A percentile compares a stretch with the other conserved stretches of the same genome.
Conservation (phyloP, 2,888 invertebrate genomes). For the Elgonia sp. region DNA sequence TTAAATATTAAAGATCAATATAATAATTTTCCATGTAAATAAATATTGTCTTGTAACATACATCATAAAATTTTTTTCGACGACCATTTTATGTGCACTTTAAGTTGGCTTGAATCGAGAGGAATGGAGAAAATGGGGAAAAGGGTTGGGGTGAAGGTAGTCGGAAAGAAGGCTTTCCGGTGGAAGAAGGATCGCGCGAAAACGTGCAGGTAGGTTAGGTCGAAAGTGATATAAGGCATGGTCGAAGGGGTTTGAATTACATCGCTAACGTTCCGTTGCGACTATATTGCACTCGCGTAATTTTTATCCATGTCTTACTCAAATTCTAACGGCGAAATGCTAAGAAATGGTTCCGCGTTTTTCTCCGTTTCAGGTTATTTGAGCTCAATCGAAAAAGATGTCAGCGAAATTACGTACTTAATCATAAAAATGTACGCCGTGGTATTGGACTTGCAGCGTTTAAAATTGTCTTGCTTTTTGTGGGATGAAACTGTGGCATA, state of each 20-base stretch:
- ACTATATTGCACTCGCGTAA: slow-evolving; percentile 66
- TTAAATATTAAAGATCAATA: slow-evolving; percentile 47
- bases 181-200: slow-evolving; percentile 69
- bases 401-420: slow-evolving; percentile 69
- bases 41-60: slow-evolving; percentile 6
- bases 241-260: slow-evolving; percentile 74
- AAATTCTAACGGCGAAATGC: slow-evolving; percentile 66
- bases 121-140: background rate
- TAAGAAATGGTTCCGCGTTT: slow-evolving; percentile 51
- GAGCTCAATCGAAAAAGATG: slow-evolving; percentile 69
- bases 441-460: slow-evolving; percentile 29
- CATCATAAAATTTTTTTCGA: slow-evolving; percentile 47
- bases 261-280: slow-evolving; percentile 71
- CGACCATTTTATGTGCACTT: slow-evolving; percentile 50
- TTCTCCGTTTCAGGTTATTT: slow-evolving; percentile 56
- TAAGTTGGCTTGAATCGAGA: slow-evolving; percentile 34
- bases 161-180: slow-evolving; percentile 60
- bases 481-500: slow-evolving; percentile 36
- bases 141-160: background rate
- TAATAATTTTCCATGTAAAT: slow-evolving; percentile 43
- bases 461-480: slow-evolving; percentile 66
- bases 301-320: slow-evolving; percentile 71
- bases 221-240: slow-evolving; percentile 73
- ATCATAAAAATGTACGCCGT: slow-evolving; percentile 62
- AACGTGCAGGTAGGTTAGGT: slow-evolving; percentile 71